Evolutionary conservation across 1,140 invertebrate species (phyloP), one percentile per base, ranked within the genome.

Genomic region (Akabosia matsudoensis): DNA sequence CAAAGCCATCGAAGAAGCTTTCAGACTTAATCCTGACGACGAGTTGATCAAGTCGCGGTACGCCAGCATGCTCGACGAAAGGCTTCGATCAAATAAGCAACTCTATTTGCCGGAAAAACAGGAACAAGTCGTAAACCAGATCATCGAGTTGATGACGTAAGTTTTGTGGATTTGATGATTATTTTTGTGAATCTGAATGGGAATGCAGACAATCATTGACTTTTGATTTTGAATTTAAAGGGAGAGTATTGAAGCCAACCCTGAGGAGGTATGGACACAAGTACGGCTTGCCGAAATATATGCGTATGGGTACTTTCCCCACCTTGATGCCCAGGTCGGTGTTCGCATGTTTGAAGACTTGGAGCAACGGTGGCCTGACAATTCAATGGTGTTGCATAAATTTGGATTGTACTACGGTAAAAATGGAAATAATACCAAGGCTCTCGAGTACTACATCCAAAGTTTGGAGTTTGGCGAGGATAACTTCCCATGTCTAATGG

Each of bases 401-500:
- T 67, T 67, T 31, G 61, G 61, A 31, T 30, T 7, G 22, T 67
- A 67, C 22, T 67, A 30, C 31, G 61, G 28, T 2, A 67, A 30
- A 28, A 16, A 2, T 30, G 22, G 31, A 10, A 30, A 67, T 30
- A 4, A 56, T 22, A n/a, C 54, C 54, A 56, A 28, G 30, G 61
- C 61, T 31, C 22, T 67, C 13, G 30, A 31, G 4, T 67, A 67
- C n/a, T 67, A 10, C 28, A 67, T 7, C 4, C 61, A n/a, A 7
- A 30, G 3, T 4, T 31, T 67, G 24, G 61, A 67, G 2, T 4
- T 28, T 1, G 61, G 31, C 28, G 24, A 14, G 24, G 22, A 2
- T 31, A 67, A 67, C n/a, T 67, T 10, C 4, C 61, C 61, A 30
- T 67, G 61, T 30, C 61, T 67, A 3, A 67, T 67, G 61, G 61